A percentile compares a stretch with the other conserved stretches of the same genome.
phyloP scores from a whole-genome alignment of 2,888 invertebrate genomes.

The Oligia strigilis region DNA sequence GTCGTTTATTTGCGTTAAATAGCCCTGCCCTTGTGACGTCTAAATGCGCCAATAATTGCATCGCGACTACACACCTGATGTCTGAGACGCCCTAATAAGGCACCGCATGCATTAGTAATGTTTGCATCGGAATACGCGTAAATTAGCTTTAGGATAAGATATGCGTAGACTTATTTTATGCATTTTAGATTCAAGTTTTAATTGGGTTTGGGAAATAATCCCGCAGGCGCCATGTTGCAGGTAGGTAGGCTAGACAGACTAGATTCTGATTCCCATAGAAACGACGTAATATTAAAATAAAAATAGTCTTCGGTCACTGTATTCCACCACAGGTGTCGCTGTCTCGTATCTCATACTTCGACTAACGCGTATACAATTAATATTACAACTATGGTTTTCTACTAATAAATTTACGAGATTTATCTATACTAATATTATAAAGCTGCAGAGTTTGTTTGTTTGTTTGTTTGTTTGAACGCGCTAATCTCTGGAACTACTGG shows the following conservation, averaged over 20 bases:
- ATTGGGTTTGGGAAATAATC: conserved; percentile 22
- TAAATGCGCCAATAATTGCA: conserved; percentile 64
- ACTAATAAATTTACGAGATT: neutral
- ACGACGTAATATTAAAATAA: neutral
- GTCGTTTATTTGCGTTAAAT: conserved; percentile 66
- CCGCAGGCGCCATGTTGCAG: neutral
- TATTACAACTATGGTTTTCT: neutral
- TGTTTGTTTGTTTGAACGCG: no score
- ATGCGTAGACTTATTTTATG: conserved; percentile 38
- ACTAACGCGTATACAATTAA: neutral
- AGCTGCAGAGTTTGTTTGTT: no score
- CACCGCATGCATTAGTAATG: conserved; percentile 28
- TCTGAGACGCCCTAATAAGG: conserved; percentile 53
- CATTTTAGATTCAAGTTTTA: conserved; percentile 41
- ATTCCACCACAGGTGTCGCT: neutral
- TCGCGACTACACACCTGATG: conserved; percentile 35
- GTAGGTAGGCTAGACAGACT: neutral
- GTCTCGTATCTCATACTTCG: neutral
- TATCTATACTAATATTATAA: no score
- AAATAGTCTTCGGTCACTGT: neutral
- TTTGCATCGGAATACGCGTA: conserved; percentile 45
- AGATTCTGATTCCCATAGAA: neutral
- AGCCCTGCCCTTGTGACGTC: conserved; percentile 55
- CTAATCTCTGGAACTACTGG: no score
- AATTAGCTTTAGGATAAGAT: conserved; percentile 34